A percentile compares a stretch with the other conserved stretches of the same genome.
Conservation (phyloP, 2,888 invertebrate genomes). For the Sesamia inferens region DNA sequence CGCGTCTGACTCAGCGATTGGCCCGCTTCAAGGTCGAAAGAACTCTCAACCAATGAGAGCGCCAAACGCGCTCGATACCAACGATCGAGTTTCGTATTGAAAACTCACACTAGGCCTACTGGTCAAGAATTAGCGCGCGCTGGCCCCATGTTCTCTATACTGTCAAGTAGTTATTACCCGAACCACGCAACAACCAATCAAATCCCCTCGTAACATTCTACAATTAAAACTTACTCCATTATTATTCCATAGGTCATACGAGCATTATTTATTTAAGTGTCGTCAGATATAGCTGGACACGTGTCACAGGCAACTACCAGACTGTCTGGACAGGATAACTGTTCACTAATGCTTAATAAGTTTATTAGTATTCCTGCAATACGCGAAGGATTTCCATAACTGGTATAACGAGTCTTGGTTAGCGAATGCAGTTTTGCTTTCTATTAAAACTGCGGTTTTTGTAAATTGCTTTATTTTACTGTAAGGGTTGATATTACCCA, state of each 20-base stretch:
- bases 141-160: neutral
- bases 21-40: no score
- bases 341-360: constrained; percentile 35
- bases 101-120: no score
- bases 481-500: neutral
- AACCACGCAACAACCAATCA: constrained; percentile 10
- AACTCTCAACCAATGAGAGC: no score
- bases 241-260: constrained; percentile 46
- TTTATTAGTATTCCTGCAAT: constrained; percentile 57
- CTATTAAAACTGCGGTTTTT: constrained; percentile 12
- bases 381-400: constrained; percentile 44
- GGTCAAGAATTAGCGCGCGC: neutral
- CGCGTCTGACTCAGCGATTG: no score
- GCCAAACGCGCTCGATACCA: no score
- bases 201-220: constrained; percentile 14
- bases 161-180: constrained; percentile 24
- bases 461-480: constrained; percentile 5
- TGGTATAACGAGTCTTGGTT: constrained; percentile 26
- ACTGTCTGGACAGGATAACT: constrained; percentile 59
- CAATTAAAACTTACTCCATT: constrained; percentile 31
- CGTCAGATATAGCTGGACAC: constrained; percentile 50
- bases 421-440: constrained; percentile 21
- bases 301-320: constrained; percentile 51
- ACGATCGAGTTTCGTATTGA: no score
- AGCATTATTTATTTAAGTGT: constrained; percentile 61